A percentile compares a stretch with the other conserved stretches of the same genome.
Conservation (phyloP, 2,797 vertebrate species). For the Coendou prehensilis region DNA sequence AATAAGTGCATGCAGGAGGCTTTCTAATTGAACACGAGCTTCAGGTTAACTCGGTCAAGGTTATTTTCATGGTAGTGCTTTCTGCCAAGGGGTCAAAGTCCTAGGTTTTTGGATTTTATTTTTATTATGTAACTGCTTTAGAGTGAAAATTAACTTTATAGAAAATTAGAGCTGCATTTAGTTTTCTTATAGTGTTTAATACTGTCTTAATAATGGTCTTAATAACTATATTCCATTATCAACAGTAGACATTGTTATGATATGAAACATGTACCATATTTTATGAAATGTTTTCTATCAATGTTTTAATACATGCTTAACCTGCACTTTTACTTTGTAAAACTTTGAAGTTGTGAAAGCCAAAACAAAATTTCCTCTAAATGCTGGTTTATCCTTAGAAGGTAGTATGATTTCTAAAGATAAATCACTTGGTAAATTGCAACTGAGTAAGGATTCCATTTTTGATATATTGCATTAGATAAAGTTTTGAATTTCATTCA, state of each 20-base stretch:
- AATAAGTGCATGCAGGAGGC: constrained; percentile 51
- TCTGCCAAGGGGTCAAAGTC: constrained; percentile 1
- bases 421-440: constrained; percentile 62
- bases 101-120: constrained; percentile 68
- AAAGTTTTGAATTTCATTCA: constrained; percentile 21
- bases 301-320: constrained; percentile 65
- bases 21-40: constrained; percentile 42
- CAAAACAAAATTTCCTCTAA: constrained; percentile 23
- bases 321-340: constrained; percentile 68
- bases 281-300: constrained; percentile 68
- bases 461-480: constrained; percentile 57
- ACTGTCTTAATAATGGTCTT: constrained; percentile 70
- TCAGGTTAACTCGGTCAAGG: constrained; percentile 66
- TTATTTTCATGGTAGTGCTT: constrained; percentile 56
- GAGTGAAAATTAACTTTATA: constrained; percentile 46
- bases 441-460: constrained; percentile 18
- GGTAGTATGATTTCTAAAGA: not conserved
- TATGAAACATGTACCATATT: constrained; percentile 70
- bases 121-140: constrained; percentile 76
- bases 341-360: not conserved
- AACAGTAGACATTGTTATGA: constrained; percentile 43
- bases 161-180: constrained; percentile 29
- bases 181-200: constrained; percentile 57
- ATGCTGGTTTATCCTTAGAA: constrained; percentile 69
- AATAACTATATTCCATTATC: constrained; percentile 62